These are phyloP conservation scores for Drosophila setifemur DNA, from an alignment of 1,140 invertebrate species.

Conservation along the genomic window DNA sequence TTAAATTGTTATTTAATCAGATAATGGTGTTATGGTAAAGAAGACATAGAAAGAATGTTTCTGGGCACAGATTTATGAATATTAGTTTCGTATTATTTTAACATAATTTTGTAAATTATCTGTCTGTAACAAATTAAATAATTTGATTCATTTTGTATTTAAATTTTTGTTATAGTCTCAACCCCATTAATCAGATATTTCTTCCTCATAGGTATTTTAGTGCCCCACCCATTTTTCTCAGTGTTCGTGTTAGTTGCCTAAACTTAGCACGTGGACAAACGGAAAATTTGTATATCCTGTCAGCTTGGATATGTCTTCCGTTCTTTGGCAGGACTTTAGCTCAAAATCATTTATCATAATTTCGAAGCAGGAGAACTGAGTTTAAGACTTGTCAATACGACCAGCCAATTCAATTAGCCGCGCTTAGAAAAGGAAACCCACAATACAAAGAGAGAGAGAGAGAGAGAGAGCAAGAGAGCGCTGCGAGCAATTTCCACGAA, in stretches of 20 bases:
- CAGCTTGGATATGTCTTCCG: slow-evolving; percentile 3
- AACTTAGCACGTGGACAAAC: not conserved
- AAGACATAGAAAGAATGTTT: no score
- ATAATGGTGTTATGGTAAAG: no score
- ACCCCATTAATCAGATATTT: not conserved
- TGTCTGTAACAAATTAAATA: no score
- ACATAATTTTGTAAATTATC: no score
- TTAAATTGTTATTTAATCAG: no score
- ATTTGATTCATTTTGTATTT: no score
- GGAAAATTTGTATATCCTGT: slow-evolving; percentile 23
- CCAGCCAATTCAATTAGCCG: slow-evolving; percentile 62
- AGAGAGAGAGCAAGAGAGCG: not conserved
- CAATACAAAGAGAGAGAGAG: not conserved
- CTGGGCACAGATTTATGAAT: no score
- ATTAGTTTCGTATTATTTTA: no score
- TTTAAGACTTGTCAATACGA: slow-evolving; percentile 40
- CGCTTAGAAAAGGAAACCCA: slow-evolving; percentile 18
- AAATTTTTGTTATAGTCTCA: no score
- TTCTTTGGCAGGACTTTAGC: slow-evolving; percentile 1
- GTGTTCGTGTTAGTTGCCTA: not conserved
- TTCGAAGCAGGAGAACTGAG: not conserved
- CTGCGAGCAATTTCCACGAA: slow-evolving; percentile 54
- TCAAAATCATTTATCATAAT: slow-evolving; percentile 55
- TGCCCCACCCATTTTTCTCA: not conserved
- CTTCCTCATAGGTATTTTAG: no score